Base-by-base conservation (phyloP, 2,888 invertebrate genomes). In the Andrena bicolor region DNA sequence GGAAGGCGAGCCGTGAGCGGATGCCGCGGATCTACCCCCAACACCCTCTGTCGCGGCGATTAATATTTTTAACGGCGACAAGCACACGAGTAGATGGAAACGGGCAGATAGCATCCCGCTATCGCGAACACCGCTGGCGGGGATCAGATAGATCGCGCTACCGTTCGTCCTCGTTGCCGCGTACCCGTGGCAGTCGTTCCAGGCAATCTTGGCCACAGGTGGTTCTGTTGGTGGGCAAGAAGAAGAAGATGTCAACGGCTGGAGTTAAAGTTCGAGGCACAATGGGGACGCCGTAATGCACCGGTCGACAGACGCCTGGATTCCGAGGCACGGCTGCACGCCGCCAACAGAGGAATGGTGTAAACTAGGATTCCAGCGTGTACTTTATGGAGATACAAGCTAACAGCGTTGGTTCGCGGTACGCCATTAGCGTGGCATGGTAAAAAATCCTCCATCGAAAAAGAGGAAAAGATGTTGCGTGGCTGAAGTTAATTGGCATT, bases 51-150 rank as follows among this genome's bases (percentile, higher is more conserved):
- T 73, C 75, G 35, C 28, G 71, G 69, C 81, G 86, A 88, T 90
- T 87, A 85, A 87, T 88, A 86, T 87, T 87, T 85, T 89, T 88
- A 85, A 85, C 78, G 78, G 79, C 69, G 81, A 87, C 85, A 80
- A 73, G 49, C 65, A 64, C 63, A 56, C 72, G 28, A 58, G 72
- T 58, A 65, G 65, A 72, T 80, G 65, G 77, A 72, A 76, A 77
- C 72, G 65, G 23, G 65, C 16, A 83, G 85, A 86, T 88, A 63
- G 53, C 60, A 53, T 70, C 66, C 16, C 72, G 71, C 78, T 53
- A 80, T 73, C 79, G 63, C 32, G 64, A 80, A 88, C 87, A 86
- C 72, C 75, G 83, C 84, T 82, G 84, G 69, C 83, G 80, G 87
- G 81, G 68, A 75, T 78, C 77, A 80, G 84, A 88, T 63, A 79